Evolutionary conservation across 2,797 vertebrate genomes (phyloP), one percentile per base, ranked within the genome.

Genomic region (Diglossa cyanea): DNA sequence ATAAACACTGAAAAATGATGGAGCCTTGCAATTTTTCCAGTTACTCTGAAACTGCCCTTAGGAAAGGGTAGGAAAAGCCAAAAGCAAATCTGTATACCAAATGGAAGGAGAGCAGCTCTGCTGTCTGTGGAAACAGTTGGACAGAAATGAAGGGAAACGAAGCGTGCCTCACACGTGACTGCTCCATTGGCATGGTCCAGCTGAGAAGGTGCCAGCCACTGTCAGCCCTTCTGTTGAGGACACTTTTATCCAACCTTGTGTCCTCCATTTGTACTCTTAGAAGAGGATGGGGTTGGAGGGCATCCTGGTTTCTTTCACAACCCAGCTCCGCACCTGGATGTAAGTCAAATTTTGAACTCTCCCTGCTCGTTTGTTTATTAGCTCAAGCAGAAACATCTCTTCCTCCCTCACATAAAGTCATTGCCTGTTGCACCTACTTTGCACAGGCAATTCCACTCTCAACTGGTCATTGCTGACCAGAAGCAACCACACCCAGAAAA

Each of bases 151-250:
- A 95, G 62, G 76, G 88, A 92, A 92, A 78, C 2, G 17, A 93
- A 88, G 66, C 88, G 33, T 81, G 28, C 19, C 33, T 90, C 45
- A 75, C 73, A 58, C 1, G 6, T 90, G 79, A 37, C 47, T 44
- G 50, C 39, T 93, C 58, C 2, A 1, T 6, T 2, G 4, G n/a
- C 39, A 2, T 30, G 76, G 66, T 48, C 79, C 76, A 72, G 54
- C 70, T 72, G 76, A 90, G 80, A 33, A 68, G 39, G 5, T 84
- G 88, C 76, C 90, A 93, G 70, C 23, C 76, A 33, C 80, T 88
- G 51, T 12, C 83, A 92, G 66, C 42, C 86, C 90, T 94, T 90
- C 88, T 96, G 90, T 5, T 88, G 73, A 65, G 62, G 62, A 84
- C 35, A 51, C 50, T 93, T 77, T 63, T 42, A 65, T 65, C 42